Evolutionary conservation across 2,113 vertebrate genomes (phyloP).

Genomic region (Turnix velox): DNA sequence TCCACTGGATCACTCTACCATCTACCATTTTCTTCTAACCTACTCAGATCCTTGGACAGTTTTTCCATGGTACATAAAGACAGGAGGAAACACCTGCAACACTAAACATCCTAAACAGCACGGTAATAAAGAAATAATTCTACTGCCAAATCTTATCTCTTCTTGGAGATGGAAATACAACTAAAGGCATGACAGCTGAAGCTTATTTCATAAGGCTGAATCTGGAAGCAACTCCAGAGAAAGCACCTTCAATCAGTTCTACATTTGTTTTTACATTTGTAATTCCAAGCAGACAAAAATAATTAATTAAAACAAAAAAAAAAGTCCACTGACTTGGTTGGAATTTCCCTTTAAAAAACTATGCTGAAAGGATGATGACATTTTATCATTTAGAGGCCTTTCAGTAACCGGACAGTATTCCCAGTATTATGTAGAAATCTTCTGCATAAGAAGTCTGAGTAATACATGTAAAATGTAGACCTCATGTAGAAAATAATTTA

Average conservation of each 20-base stretch:
- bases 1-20: neutral
- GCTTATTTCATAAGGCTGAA: neutral
- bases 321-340: neutral
- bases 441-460: neutral
- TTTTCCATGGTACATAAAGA: neutral
- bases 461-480: neutral
- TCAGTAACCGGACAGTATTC: neutral
- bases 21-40: neutral
- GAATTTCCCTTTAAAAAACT: neutral
- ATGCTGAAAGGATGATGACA: neutral
- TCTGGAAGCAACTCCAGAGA: neutral
- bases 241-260: neutral
- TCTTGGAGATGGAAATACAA: neutral
- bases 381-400: neutral
- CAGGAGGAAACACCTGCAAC: neutral
- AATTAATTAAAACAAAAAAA: neutral
- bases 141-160: neutral
- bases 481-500: neutral
- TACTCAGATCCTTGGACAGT: neutral
- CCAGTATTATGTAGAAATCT: neutral
- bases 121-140: neutral
- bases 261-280: neutral
- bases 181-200: neutral
- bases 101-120: neutral
- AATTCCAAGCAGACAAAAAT: neutral